Evolutionary conservation across 2,113 vertebrate species (phyloP).

Genomic region (Thamnaconus septentrionalis): DNA sequence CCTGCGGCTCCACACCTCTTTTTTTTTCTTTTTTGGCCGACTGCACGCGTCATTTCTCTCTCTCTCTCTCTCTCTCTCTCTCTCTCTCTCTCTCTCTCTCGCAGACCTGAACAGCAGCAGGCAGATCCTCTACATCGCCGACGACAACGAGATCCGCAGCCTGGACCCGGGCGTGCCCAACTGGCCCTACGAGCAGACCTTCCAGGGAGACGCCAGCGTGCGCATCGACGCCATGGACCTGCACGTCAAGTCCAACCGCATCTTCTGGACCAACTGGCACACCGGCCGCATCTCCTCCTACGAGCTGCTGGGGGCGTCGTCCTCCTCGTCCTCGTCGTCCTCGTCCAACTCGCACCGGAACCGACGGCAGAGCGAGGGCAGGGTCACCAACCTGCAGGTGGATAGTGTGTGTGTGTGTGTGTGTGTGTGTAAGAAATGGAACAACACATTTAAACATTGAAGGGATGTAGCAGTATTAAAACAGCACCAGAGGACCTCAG

Average conservation of each 20-base stretch:
- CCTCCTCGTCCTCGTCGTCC: slow-evolving; percentile 52
- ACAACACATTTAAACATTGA: too few relatives aligned
- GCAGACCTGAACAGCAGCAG: slow-evolving; percentile 55
- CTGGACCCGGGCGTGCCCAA: slow-evolving; percentile 91
- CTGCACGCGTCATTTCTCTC: not conserved
- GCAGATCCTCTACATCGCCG: slow-evolving; percentile 90
- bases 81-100: not conserved
- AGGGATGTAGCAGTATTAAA: too few relatives aligned
- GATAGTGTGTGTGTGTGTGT: not conserved
- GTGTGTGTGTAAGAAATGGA: too few relatives aligned
- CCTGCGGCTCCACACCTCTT: not conserved
- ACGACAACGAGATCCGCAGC: slow-evolving; percentile 96
- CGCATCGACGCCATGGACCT: slow-evolving; percentile 96
- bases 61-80: not conserved
- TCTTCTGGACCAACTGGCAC: slow-evolving; percentile 99
- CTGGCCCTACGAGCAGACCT: slow-evolving; percentile 92
- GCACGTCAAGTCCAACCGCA: slow-evolving; percentile 89
- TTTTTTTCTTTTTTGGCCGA: not conserved
- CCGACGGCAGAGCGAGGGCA: slow-evolving; percentile 83
- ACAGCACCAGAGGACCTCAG: too few relatives aligned
- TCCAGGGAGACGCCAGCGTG: slow-evolving; percentile 90
- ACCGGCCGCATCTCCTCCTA: slow-evolving; percentile 90
- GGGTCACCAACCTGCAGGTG: slow-evolving; percentile 88
- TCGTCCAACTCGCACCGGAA: slow-evolving; percentile 82
- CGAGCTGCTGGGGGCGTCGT: slow-evolving; percentile 75